A percentile compares a stretch with the other conserved stretches of the same genome.
Evolutionary conservation across 2,797 vertebrate species (phyloP).

Genomic region (Anomalospiza imberbis): DNA sequence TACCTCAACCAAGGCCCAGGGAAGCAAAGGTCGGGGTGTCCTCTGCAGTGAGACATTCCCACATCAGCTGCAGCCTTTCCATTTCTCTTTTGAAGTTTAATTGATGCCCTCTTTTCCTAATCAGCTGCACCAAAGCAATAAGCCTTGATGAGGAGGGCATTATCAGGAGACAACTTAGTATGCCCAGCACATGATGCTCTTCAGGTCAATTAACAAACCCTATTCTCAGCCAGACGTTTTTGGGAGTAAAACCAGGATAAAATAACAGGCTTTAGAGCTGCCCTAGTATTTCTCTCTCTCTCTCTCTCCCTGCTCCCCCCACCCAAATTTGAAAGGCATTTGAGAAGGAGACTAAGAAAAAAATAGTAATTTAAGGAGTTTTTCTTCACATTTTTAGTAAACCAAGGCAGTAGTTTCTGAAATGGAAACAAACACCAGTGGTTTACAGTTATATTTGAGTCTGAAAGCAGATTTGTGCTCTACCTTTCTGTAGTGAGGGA

Average conservation of each 20-base stretch:
- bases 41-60: not conserved
- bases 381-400: not conserved
- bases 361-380: not conserved
- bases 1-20: not conserved
- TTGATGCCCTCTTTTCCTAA: not conserved
- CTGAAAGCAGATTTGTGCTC: not conserved
- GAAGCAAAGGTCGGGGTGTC: not conserved
- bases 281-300: not conserved
- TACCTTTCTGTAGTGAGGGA: not conserved
- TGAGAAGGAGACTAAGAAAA: not conserved
- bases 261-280: not conserved
- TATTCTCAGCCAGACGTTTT: not conserved
- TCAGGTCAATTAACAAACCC: conserved; percentile 14
- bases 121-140: not conserved
- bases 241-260: not conserved
- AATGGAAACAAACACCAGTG: not conserved
- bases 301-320: not conserved
- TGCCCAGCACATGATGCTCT: not conserved
- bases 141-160: not conserved
- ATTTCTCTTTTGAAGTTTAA: not conserved
- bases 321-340: not conserved
- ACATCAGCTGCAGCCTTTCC: not conserved
- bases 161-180: not conserved
- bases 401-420: not conserved
- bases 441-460: not conserved